A percentile compares a stretch with the other conserved stretches of the same genome.
These are phyloP conservation scores for Polypterus bichir DNA, from an alignment of 2,113 vertebrate species.

Conservation along the genomic window DNA sequence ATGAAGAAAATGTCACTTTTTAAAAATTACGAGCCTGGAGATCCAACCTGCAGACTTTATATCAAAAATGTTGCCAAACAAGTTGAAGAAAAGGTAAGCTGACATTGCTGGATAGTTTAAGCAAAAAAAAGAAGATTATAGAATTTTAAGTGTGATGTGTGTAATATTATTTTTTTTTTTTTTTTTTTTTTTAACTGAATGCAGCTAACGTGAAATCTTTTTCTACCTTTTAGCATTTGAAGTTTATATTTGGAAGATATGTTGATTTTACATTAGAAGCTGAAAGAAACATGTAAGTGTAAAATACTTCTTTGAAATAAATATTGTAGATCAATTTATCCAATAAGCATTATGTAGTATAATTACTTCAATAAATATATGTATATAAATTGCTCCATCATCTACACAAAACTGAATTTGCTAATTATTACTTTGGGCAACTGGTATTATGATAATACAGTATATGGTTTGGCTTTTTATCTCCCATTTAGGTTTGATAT, in stretches of 20 bases:
- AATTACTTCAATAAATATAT: no score
- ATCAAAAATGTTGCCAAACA: constrained; percentile 94
- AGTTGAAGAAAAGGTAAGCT: constrained; percentile 82
- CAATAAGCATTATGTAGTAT: no score
- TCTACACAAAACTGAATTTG: no score
- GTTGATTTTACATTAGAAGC: constrained; percentile 73
- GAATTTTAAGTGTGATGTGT: neutral
- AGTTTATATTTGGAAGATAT: constrained; percentile 90
- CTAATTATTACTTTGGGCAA: no score
- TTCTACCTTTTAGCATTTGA: constrained; percentile 66
- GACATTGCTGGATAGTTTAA: neutral
- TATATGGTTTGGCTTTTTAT: neutral
- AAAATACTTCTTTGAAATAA: no score
- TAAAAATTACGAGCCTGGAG: constrained; percentile 86
- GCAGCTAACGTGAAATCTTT: neutral
- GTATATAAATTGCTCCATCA: no score
- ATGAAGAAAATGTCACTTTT: constrained; percentile 87
- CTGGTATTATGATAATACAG: no score
- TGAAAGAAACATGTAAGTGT: constrained; percentile 85
- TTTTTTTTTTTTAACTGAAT: constrained; percentile 21
- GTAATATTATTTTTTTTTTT: constrained; percentile 11
- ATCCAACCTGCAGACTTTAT: constrained; percentile 91
- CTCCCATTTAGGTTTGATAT: constrained; percentile 77
- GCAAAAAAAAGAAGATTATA: neutral
- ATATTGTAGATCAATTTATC: no score